Evolutionary conservation across 2,888 invertebrate genomes (phyloP).

Genomic region (Danaus chrysippus): DNA sequence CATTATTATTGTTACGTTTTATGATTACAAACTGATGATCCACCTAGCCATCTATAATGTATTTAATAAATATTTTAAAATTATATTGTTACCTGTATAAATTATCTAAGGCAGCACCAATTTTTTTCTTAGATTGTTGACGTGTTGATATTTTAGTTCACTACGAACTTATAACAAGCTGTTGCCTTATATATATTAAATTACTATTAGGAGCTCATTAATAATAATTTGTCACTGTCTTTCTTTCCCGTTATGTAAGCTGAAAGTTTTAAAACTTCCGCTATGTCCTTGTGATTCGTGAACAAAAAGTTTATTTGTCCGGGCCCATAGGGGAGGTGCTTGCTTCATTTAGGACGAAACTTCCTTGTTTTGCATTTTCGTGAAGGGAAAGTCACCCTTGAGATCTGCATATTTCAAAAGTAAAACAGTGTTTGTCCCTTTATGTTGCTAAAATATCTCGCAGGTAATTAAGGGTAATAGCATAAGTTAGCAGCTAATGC

Average conservation of each 20-base stretch:
- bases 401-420: constrained; percentile 73
- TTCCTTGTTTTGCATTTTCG: constrained; percentile 75
- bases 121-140: too few species aligned
- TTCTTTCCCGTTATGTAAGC: constrained; percentile 1
- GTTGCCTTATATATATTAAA: not conserved
- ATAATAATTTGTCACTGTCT: constrained; percentile 7
- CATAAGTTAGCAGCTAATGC: constrained; percentile 1
- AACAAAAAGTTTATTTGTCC: constrained; percentile 67
- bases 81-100: too few species aligned
- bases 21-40: not conserved
- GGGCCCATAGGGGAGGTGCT: constrained; percentile 43
- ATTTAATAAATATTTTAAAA: too few species aligned
- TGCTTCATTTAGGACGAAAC: constrained; percentile 70
- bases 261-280: constrained; percentile 20
- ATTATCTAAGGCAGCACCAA: too few species aligned
- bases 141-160: not conserved
- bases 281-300: constrained; percentile 9
- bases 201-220: not conserved
- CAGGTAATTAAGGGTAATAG: constrained; percentile 19
- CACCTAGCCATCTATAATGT: not conserved
- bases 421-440: constrained; percentile 63
- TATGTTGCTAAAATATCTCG: constrained; percentile 43
- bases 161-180: not conserved
- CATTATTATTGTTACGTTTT: constrained; percentile 15
- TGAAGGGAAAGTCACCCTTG: constrained; percentile 65